Evolutionary conservation across 2,888 invertebrate species (phyloP), one percentile per base, ranked within the genome.

Genomic region (Urechis unicinctus): DNA sequence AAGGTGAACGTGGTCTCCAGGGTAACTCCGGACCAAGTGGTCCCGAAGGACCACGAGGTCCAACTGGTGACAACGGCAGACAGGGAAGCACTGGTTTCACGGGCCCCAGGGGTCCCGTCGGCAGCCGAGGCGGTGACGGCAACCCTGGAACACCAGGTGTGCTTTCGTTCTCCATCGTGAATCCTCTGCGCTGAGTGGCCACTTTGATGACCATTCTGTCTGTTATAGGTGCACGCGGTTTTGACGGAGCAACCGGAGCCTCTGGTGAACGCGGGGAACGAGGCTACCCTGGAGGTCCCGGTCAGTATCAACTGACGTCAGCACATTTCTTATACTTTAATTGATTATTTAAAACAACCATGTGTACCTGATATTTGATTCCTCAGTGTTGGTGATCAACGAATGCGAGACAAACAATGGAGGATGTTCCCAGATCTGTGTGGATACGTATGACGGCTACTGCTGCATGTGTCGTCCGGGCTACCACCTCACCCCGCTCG

Each of bases 1-100:
- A 69, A 2, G 74, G 74, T 24, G 68, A 69, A 26, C 51, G 68
- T 28, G 74, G 74, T 53, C 55, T 60, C 3, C 56, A 57, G 2
- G 72, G 71, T 53, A 52, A 58, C 24, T 41, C 51, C 22, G 71
- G 71, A 28, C 55, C 56, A 9, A 57, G 57, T 52, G 71, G 71
- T 49, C 65, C 64, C 45, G 62, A 59, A 13, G 73, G 55, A 30
- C 42, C 9, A 1, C 28, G 36, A 21, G 57, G 59, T 24, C 24
- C 47, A 46, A 42, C 50, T 17, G 58, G 61, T 31, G 29, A 13
- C 28, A n/a, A 41, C 21, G 61, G 61, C 21, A 29, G 22, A 0
- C 17, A 26, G n/a, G 61, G 61, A 5, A 6, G 24, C 3, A 28
- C 49, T 4, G 61, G 61, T 29, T n/a, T 41, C 36, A 30, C 36